Evolutionary conservation across 2,113 vertebrate genomes (phyloP).

Genomic region (Rattus norvegicus): DNA sequence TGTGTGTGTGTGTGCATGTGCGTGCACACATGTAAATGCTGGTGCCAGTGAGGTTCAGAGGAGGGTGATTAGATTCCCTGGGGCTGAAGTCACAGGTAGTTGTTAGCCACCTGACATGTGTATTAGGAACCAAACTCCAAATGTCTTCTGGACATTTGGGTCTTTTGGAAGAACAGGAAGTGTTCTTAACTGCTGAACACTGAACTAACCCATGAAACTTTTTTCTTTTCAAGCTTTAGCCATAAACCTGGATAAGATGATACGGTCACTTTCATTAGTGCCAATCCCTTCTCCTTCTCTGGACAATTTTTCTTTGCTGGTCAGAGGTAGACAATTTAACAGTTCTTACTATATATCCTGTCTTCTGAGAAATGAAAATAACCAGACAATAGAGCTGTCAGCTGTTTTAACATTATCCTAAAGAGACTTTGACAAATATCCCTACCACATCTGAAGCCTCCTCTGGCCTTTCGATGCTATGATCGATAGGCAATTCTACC

Average conservation of each 20-base stretch:
- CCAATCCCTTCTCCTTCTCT: not conserved
- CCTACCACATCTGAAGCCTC: not conserved
- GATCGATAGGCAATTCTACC: not conserved
- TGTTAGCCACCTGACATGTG: not conserved
- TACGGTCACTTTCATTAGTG: not conserved
- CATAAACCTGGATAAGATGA: not conserved
- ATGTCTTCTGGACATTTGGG: not conserved
- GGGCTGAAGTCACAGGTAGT: not conserved
- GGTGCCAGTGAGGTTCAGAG: too few species aligned
- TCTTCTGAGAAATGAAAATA: slow-evolving; percentile 40
- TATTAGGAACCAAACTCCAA: not conserved
- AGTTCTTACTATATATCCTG: not conserved
- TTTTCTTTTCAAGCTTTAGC: not conserved
- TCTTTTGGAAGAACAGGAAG: not conserved
- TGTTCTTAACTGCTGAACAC: not conserved
- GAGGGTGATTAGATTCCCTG: not conserved
- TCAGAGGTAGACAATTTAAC: not conserved
- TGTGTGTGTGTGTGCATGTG: too few species aligned
- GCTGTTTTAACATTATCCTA: not conserved
- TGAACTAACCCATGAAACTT: not conserved
- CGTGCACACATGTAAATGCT: not conserved
- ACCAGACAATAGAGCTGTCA: not conserved
- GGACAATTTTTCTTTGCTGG: slow-evolving; percentile 15
- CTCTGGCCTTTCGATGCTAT: not conserved
- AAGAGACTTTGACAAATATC: not conserved